A percentile compares a stretch with the other conserved stretches of the same genome.
phyloP scores from a whole-genome alignment of 2,797 vertebrate species.

The Decapterus maruadsi region DNA sequence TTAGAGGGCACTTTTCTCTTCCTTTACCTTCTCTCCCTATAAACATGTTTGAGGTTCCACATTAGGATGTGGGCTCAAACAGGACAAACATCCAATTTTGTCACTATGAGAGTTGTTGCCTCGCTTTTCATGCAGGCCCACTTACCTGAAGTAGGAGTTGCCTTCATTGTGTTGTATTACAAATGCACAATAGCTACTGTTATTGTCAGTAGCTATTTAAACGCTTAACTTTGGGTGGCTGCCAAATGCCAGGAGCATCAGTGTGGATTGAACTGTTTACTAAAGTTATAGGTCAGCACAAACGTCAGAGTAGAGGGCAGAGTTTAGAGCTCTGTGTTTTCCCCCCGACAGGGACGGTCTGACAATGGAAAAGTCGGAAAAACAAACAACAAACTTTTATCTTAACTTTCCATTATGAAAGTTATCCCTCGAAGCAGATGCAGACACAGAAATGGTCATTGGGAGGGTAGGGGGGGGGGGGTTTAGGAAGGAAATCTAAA shows the following conservation, averaged over 20 bases:
- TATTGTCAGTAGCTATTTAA: conserved; percentile 16
- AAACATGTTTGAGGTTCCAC: not conserved
- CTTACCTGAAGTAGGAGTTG: conserved; percentile 26
- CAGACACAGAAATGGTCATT: not conserved
- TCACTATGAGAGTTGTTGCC: not conserved
- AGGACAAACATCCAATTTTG: not conserved
- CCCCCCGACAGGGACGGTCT: not conserved
- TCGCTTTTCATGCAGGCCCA: not conserved
- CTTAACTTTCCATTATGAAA: not conserved
- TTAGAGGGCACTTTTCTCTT: conserved; percentile 23
- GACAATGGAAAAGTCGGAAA: not conserved
- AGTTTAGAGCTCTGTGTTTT: not conserved
- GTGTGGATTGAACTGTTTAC: conserved; percentile 32
- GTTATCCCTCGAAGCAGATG: not conserved
- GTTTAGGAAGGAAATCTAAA: not conserved
- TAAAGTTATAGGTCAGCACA: conserved; percentile 41
- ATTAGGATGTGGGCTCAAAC: not conserved
- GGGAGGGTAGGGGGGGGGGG: no score
- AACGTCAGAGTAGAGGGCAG: conserved; percentile 32
- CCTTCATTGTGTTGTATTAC: conserved; percentile 12
- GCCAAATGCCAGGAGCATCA: conserved; percentile 31
- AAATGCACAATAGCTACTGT: conserved; percentile 24
- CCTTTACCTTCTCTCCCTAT: conserved; percentile 1
- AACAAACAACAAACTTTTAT: not conserved
- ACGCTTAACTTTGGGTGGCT: conserved; percentile 14